Percentiles rank a stretch among this genome's conserved stretches.
Evolutionary conservation across 2,113 vertebrate species (phyloP).

Genomic region (Hippocampus guttulatus): DNA sequence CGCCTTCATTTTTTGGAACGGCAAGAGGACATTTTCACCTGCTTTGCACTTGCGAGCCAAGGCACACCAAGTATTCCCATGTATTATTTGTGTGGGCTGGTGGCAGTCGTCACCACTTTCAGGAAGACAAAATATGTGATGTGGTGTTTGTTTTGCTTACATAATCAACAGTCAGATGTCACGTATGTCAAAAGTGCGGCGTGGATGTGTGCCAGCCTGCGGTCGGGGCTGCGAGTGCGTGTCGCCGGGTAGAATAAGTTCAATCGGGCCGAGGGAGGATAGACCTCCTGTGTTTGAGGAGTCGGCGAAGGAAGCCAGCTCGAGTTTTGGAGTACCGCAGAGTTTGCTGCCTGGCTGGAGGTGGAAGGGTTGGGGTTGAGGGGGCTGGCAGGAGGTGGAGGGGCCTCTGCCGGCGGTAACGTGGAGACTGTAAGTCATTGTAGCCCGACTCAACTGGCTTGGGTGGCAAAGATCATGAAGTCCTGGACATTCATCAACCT

Average conservation of each 20-base stretch:
- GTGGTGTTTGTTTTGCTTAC: slow-evolving; percentile 7
- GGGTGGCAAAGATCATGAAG: slow-evolving; percentile 89
- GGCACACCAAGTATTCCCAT: slow-evolving; percentile 31
- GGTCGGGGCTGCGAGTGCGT: slow-evolving; percentile 41
- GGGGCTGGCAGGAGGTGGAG: background rate
- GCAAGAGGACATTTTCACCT: slow-evolving; percentile 47
- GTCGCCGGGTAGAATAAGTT: slow-evolving; percentile 34
- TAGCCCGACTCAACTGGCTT: slow-evolving; percentile 79
- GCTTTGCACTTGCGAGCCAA: slow-evolving; percentile 33
- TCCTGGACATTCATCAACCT: slow-evolving; percentile 84
- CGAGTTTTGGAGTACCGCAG: slow-evolving; percentile 54
- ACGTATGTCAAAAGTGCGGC: slow-evolving; percentile 14
- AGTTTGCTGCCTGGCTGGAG: slow-evolving; percentile 65
- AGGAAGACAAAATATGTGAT: slow-evolving; percentile 5
- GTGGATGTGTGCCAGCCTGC: slow-evolving; percentile 45
- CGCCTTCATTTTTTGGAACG: slow-evolving; percentile 53
- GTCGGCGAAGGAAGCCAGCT: slow-evolving; percentile 53
- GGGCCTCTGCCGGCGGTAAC: slow-evolving; percentile 2
- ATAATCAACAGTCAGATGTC: slow-evolving; percentile 44
- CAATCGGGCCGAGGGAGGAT: slow-evolving; percentile 57
- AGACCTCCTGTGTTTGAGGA: slow-evolving; percentile 69
- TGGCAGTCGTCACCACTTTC: slow-evolving; percentile 1
- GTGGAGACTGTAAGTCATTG: slow-evolving; percentile 79
- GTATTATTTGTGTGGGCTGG: slow-evolving; percentile 28
- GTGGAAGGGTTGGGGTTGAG: background rate